Conservation (phyloP, 2,797 vertebrate genomes). For the Aotus griseimembra region DNA sequence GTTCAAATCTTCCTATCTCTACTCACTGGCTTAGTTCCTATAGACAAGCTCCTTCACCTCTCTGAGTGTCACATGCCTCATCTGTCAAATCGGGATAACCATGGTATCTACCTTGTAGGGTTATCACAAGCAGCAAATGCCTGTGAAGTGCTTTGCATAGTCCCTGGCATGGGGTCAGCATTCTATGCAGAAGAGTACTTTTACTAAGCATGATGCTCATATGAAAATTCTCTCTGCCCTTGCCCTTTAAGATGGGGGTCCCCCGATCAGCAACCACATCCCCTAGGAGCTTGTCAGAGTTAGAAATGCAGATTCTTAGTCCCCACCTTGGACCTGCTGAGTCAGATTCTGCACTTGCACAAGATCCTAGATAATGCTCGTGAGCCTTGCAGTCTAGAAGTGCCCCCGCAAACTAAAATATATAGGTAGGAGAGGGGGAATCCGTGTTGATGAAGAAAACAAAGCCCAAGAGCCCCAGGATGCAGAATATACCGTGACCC, state of each 20-base stretch:
- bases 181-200: rapidly evolving
- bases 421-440: not conserved
- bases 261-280: not conserved
- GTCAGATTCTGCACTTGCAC: not conserved
- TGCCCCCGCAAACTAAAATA: not conserved
- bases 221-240: not conserved
- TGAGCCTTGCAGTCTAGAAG: rapidly evolving
- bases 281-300: not conserved
- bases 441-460: not conserved
- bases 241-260: not conserved
- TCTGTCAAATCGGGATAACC: not conserved
- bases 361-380: not conserved
- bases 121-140: not conserved
- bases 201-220: not conserved
- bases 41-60: not conserved
- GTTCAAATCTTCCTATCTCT: not conserved
- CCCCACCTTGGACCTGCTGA: not conserved
- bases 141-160: rapidly evolving
- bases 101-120: rapidly evolving
- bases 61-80: not conserved
- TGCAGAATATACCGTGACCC: rapidly evolving
- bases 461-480: not conserved
- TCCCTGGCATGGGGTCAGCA: rapidly evolving
- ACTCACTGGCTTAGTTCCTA: not conserved
- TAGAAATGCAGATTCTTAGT: not conserved